Evolutionary conservation across 1,140 invertebrate species (phyloP).

Genomic region (Neodiprion virginianus): DNA sequence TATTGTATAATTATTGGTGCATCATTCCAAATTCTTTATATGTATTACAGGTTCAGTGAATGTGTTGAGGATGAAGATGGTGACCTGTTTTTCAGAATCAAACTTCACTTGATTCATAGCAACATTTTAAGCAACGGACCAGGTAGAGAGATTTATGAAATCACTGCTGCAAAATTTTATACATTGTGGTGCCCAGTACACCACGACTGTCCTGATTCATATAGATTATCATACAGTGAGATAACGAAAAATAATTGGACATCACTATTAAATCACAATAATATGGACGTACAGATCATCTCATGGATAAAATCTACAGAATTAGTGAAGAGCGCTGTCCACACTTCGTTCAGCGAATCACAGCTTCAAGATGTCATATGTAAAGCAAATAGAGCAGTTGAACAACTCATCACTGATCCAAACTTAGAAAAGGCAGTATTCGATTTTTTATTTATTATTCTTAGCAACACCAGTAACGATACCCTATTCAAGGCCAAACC

Average conservation of each 20-base stretch:
- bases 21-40: neutral
- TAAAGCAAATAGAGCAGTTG: slow-evolving; percentile 20
- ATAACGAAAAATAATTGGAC: slow-evolving; percentile 20
- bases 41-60: neutral
- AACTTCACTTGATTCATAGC: slow-evolving; percentile 29
- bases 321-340: slow-evolving; percentile 24
- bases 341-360: slow-evolving; percentile 18
- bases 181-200: slow-evolving; percentile 11
- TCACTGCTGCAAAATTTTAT: slow-evolving; percentile 35
- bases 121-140: slow-evolving; percentile 35
- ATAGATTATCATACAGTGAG: slow-evolving; percentile 11
- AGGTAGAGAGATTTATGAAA: slow-evolving; percentile 43
- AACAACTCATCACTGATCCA: slow-evolving; percentile 28
- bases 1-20: neutral
- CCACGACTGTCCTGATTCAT: neutral
- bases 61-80: neutral
- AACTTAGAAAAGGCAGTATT: slow-evolving; percentile 43
- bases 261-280: slow-evolving; percentile 28
- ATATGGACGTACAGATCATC: slow-evolving; percentile 37
- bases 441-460: slow-evolving; percentile 39
- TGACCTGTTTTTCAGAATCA: slow-evolving; percentile 22
- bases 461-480: slow-evolving; percentile 19
- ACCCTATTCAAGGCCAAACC: neutral
- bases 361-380: slow-evolving; percentile 22
- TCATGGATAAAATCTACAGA: slow-evolving; percentile 39